These are phyloP conservation scores for Otocyon megalotis DNA, from an alignment of 2,113 vertebrate species.

Conservation along the genomic window DNA sequence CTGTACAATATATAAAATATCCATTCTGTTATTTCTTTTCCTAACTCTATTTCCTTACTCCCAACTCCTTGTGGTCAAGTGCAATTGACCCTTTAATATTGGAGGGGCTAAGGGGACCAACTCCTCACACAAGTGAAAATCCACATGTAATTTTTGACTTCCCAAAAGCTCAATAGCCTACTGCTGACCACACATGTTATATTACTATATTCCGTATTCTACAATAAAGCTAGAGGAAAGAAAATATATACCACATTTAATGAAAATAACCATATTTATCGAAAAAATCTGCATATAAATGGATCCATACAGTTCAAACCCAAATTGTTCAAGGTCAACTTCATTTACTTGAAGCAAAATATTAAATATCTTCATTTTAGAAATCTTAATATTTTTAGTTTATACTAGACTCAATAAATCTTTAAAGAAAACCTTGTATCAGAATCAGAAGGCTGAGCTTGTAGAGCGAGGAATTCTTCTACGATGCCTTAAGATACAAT, in stretches of 20 bases:
- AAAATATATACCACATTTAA: neutral
- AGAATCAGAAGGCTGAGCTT: constrained; percentile 8
- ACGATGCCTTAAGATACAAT: neutral
- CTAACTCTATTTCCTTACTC: neutral
- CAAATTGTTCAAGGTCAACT: neutral
- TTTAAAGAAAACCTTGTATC: neutral
- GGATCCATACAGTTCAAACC: neutral
- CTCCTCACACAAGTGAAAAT: neutral
- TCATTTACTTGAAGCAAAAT: neutral
- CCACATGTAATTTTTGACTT: neutral
- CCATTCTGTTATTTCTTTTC: neutral
- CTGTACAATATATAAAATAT: neutral
- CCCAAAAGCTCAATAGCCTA: neutral
- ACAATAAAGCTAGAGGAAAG: neutral
- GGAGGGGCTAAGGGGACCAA: neutral
- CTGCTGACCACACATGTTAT: neutral
- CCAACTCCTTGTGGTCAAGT: constrained; percentile 3
- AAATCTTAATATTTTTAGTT: constrained; percentile 50
- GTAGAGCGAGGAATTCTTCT: neutral
- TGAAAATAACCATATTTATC: neutral
- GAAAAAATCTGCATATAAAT: neutral
- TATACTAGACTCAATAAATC: constrained; percentile 18
- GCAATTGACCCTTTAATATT: neutral
- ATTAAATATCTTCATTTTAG: neutral
- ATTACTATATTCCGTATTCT: neutral